A percentile compares a stretch with the other conserved stretches of the same genome.
Conservation (phyloP, 2,797 vertebrate species). For the Lutra lutra region DNA sequence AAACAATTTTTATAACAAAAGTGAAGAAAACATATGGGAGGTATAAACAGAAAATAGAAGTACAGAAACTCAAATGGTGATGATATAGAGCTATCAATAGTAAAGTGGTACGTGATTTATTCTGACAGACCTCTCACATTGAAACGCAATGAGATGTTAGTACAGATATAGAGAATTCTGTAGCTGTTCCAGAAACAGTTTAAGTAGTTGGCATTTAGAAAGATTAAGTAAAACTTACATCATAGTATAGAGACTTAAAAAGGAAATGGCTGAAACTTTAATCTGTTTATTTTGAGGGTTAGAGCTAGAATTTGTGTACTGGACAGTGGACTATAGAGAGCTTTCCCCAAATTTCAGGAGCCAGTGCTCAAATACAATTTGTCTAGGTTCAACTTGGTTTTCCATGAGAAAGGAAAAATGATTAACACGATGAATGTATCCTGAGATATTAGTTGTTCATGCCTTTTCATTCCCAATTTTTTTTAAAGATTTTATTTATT, state of each 20-base stretch:
- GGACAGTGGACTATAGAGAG: neutral
- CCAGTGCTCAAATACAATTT: neutral
- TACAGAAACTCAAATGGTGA: neutral
- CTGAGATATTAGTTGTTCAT: neutral
- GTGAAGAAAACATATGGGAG: neutral
- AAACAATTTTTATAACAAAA: neutral
- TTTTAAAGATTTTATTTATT: too few relatives aligned
- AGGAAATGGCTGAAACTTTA: neutral
- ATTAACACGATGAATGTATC: accelerated
- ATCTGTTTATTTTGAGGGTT: neutral
- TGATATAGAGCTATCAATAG: neutral
- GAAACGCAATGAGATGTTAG: neutral
- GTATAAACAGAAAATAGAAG: neutral
- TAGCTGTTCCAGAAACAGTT: neutral
- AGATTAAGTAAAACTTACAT: neutral
- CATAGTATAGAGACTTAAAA: neutral
- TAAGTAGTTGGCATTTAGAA: neutral
- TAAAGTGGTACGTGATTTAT: neutral
- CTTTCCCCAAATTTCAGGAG: neutral
- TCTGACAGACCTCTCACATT: neutral
- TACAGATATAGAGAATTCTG: neutral
- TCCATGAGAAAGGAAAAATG: neutral
- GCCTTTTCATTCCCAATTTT: neutral
- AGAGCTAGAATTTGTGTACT: neutral
- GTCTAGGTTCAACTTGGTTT: neutral